Percentiles rank a stretch among this genome's conserved stretches.
These are phyloP conservation scores for Girardinichthys multiradiatus DNA, from an alignment of 2,113 vertebrate genomes.

Conservation along the genomic window DNA sequence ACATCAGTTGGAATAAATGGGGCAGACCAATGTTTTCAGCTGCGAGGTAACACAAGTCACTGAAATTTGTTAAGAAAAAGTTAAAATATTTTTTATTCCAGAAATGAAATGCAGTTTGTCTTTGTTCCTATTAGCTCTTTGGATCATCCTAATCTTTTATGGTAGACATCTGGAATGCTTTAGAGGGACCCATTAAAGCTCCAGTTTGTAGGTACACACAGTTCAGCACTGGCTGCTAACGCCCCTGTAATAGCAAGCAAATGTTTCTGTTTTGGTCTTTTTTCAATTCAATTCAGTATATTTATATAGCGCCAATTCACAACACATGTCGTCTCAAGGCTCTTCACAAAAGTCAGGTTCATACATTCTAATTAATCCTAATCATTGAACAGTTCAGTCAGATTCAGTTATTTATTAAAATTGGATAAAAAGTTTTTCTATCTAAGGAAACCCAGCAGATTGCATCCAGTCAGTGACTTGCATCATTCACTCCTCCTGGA, in stretches of 20 bases:
- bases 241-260: not conserved
- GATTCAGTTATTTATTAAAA: too few relatives aligned
- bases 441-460: too few relatives aligned
- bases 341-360: too few relatives aligned
- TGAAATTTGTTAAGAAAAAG: not conserved
- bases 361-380: too few relatives aligned
- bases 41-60: not conserved
- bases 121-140: not conserved
- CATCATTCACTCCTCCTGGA: too few relatives aligned
- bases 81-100: not conserved
- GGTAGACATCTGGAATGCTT: not conserved
- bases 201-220: not conserved
- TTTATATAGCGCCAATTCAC: too few relatives aligned
- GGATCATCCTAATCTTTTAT: not conserved
- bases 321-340: too few relatives aligned
- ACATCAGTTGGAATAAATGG: not conserved
- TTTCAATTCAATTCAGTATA: too few relatives aligned
- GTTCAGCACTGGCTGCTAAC: too few relatives aligned
- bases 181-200: not conserved
- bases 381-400: too few relatives aligned
- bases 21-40: not conserved
- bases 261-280: not conserved
- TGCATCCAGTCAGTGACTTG: too few relatives aligned
- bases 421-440: too few relatives aligned
- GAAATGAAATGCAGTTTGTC: not conserved